Conservation (phyloP, 2,113 vertebrate species). For the Ochotona curzoniae region DNA sequence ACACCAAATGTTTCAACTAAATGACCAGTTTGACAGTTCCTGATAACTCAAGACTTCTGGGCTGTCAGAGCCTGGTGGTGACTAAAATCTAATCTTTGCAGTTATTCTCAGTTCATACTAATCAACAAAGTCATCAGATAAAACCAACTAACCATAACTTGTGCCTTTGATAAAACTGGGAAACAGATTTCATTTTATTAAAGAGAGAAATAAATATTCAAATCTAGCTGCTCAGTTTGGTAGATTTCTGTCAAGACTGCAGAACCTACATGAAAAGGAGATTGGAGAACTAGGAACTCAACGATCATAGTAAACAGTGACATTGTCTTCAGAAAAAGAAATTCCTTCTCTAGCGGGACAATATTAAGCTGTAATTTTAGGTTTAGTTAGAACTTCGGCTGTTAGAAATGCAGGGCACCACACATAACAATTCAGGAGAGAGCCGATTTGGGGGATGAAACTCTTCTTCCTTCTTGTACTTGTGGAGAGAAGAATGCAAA, state of each 20-base stretch:
- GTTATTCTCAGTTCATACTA: not conserved
- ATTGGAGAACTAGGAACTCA: not conserved
- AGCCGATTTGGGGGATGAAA: not conserved
- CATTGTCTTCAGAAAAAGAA: not conserved
- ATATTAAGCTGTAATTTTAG: not conserved
- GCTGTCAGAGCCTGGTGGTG: not conserved
- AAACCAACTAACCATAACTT: not conserved
- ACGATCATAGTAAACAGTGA: not conserved
- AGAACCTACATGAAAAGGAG: not conserved
- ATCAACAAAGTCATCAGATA: not conserved
- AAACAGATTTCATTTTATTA: not conserved
- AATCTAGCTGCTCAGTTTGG: not conserved
- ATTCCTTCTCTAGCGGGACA: not conserved
- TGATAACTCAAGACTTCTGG: not conserved
- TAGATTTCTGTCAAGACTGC: not conserved
- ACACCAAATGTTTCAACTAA: slow-evolving; percentile 26
- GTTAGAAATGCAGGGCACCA: not conserved
- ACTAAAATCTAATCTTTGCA: not conserved
- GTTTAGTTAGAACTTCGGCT: not conserved
- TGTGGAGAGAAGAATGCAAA: not conserved
- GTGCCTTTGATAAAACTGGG: not conserved
- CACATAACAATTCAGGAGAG: not conserved
- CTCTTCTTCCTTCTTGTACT: not conserved
- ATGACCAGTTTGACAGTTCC: not conserved
- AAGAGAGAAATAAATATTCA: not conserved